These are phyloP conservation scores for Chrysemys picta DNA, from an alignment of 2,113 vertebrate species.

Conservation along the genomic window DNA sequence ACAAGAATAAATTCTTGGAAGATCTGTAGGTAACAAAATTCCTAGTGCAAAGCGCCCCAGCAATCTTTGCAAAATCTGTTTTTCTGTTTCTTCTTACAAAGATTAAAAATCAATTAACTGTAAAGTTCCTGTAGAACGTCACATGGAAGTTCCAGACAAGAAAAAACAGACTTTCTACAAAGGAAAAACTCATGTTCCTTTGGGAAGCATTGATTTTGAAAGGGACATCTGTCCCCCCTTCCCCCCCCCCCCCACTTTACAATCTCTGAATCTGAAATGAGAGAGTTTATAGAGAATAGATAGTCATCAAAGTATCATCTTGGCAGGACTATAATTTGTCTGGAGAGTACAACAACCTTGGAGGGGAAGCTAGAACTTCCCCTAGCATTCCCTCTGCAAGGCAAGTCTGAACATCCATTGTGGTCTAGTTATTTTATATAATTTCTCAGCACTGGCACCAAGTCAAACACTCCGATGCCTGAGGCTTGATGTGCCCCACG, in stretches of 20 bases:
- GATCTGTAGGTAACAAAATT: background rate
- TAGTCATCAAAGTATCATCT: slow-evolving; percentile 17
- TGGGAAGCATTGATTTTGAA: slow-evolving; percentile 26
- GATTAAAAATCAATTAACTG: slow-evolving; percentile 11
- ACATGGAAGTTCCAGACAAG: background rate
- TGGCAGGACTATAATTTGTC: slow-evolving; percentile 30
- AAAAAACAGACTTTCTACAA: background rate
- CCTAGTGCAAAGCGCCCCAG: background rate
- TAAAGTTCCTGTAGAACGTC: slow-evolving; percentile 15
- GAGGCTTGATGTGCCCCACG: background rate
- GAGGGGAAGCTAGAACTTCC: background rate
- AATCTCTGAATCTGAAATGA: slow-evolving; percentile 49
- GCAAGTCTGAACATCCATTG: background rate
- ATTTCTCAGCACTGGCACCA: background rate
- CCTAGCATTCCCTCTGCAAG: background rate
- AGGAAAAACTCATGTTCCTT: slow-evolving; percentile 34
- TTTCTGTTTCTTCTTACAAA: background rate
- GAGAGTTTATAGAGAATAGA: slow-evolving; percentile 43
- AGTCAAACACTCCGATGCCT: background rate
- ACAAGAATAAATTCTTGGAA: background rate
- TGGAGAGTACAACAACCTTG: background rate
- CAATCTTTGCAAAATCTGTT: background rate
- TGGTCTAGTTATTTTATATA: background rate
- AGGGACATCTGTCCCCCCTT: slow-evolving; percentile 26
- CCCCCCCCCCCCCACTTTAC: slow-evolving; percentile 19